Evolutionary conservation across 1,140 invertebrate species (phyloP), one percentile per base, ranked within the genome.

Genomic region (Lordiphosa mommai): DNA sequence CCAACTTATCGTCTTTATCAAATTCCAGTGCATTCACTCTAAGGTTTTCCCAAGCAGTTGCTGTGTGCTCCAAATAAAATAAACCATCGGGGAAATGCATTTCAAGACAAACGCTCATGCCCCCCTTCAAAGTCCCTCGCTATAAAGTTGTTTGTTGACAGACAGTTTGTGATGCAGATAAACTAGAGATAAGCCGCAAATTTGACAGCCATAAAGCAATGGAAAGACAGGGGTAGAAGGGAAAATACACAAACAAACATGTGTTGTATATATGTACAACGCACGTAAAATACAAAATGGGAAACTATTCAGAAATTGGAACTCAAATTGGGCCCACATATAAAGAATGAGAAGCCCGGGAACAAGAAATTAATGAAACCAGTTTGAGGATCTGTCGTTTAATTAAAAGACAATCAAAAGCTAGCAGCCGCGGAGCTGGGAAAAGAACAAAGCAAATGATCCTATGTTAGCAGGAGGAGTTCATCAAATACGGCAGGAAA

Each of bases 351-450:
- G 36, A 49, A 20, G 43, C 40, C n/a, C 41, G 34, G 53, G 34
- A n/a, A 16, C 6, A 44, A 37, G 38, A 65, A 74, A 67, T 60
- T 68, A 68, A 68, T 68, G 65, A 68, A 82, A 80, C 74, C 76
- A 36, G 74, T 82, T 82, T 80, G 59, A 67, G 64, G 49, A 63
- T 47, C 55, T 61, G 73, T 79, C 63, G 73, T 53, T 76, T 71
- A 80, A 80, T 80, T 80, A 80, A 80, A 80, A 82, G 76, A 76
- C 76, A 76, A 84, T 67, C 71, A 76, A 76, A 82, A 68, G 76
- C 65, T 56, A 60, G 38, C 6, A 55, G 29, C 34, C 50, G 36
- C 63, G n/a, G n/a, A 50, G 29, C 49, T 30, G 32, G 30, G 14
- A 64, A 61, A 65, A 20, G 56, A 51, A 68, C 53, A 68, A 68